Conservation (phyloP, 2,797 vertebrate genomes). For the Leuciscus waleckii region DNA sequence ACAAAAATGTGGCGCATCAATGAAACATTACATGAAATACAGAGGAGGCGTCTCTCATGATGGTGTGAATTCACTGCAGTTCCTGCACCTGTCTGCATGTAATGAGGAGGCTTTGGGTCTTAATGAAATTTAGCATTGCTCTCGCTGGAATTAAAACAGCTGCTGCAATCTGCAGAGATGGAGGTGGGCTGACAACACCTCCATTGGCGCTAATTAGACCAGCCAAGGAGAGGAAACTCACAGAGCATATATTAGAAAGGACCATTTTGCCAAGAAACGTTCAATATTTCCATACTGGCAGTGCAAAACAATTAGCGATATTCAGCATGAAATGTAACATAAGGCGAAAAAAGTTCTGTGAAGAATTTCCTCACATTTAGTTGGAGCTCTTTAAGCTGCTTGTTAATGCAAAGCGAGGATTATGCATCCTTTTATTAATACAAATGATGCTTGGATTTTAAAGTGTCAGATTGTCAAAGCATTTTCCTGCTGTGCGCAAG, state of each 20-base stretch:
- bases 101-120: slow-evolving; percentile 53
- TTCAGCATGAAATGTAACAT: slow-evolving; percentile 47
- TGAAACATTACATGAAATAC: not conserved
- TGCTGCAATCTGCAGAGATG: slow-evolving; percentile 58
- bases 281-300: slow-evolving; percentile 49
- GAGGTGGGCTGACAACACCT: slow-evolving; percentile 65
- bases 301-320: slow-evolving; percentile 55
- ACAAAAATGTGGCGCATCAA: slow-evolving; percentile 2
- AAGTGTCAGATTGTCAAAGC: slow-evolving; percentile 48
- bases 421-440: slow-evolving; percentile 35
- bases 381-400: not conserved
- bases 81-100: slow-evolving; percentile 55
- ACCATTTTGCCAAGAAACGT: slow-evolving; percentile 50
- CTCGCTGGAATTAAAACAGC: slow-evolving; percentile 64
- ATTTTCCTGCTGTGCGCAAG: slow-evolving; percentile 28
- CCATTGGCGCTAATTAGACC: slow-evolving; percentile 65
- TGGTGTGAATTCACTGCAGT: slow-evolving; percentile 33
- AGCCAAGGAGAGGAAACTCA: slow-evolving; percentile 60
- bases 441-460: slow-evolving; percentile 28
- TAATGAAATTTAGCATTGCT: slow-evolving; percentile 60
- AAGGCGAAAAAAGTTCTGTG: slow-evolving; percentile 13
- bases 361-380: not conserved
- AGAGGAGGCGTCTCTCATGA: slow-evolving; percentile 19
- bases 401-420: slow-evolving; percentile 31
- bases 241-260: slow-evolving; percentile 56